A percentile compares a stretch with the other conserved stretches of the same genome.
These are phyloP conservation scores for Lemur catta DNA, from an alignment of 2,797 vertebrate species.

Conservation along the genomic window DNA sequence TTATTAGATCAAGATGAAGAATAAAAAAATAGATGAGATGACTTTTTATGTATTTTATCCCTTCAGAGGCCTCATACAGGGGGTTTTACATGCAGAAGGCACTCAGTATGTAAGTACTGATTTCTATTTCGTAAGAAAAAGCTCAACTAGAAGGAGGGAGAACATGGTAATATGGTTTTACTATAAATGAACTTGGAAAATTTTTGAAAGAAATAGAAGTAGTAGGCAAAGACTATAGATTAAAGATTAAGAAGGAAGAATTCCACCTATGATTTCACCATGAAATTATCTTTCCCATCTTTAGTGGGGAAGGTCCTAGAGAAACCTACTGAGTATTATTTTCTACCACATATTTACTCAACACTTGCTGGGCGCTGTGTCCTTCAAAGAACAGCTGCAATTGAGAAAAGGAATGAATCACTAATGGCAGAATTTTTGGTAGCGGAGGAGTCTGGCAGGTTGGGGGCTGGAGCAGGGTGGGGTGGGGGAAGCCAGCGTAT, in stretches of 20 bases:
- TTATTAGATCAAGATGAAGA: background rate
- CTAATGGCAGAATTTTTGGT: background rate
- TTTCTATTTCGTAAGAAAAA: conserved; percentile 21
- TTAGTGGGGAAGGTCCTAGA: background rate
- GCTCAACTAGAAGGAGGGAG: background rate
- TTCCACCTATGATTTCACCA: background rate
- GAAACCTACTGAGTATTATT: background rate
- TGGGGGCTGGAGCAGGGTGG: background rate
- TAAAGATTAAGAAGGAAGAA: background rate
- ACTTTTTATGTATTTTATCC: background rate
- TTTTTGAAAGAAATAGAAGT: background rate
- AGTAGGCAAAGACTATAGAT: background rate
- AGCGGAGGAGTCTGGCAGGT: background rate
- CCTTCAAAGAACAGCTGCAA: background rate
- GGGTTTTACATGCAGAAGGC: background rate
- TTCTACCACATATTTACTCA: background rate
- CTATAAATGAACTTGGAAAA: background rate
- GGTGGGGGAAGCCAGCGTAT: background rate
- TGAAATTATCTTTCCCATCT: background rate
- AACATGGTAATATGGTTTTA: background rate
- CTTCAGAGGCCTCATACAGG: background rate
- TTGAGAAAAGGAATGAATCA: background rate
- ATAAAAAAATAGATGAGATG: background rate
- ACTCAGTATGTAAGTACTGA: background rate
- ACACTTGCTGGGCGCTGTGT: background rate